These are phyloP conservation scores for Torymus tubicola DNA, from an alignment of 2,888 invertebrate species.

Conservation along the genomic window DNA sequence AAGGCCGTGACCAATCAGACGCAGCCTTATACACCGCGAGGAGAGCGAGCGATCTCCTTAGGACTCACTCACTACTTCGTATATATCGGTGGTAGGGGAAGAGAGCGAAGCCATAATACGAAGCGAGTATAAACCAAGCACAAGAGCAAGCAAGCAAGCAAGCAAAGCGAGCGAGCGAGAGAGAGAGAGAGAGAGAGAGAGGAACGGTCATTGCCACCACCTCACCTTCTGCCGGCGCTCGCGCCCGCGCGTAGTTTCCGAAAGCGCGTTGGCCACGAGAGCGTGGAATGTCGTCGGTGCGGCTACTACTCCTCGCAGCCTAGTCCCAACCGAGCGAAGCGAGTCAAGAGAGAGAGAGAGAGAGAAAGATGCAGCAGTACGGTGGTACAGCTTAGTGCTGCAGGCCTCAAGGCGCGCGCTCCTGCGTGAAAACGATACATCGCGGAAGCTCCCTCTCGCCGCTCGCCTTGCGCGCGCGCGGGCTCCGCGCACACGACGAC, in stretches of 20 bases:
- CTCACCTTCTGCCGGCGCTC: constrained; percentile 60
- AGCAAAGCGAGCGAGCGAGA: background rate
- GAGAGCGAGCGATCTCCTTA: too few relatives aligned
- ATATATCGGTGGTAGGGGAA: too few relatives aligned
- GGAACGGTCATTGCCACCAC: constrained; percentile 77
- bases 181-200: constrained; percentile 43
- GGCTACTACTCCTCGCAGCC: constrained; percentile 41
- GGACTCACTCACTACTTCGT: too few relatives aligned
- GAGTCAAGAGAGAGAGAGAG: background rate
- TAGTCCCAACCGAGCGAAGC: background rate
- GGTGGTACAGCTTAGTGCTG: background rate
- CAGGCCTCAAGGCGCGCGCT: too few relatives aligned
- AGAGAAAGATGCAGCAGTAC: constrained; percentile 11
- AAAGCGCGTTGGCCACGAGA: constrained; percentile 51
- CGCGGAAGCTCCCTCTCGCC: too few relatives aligned
- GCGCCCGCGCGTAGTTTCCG: constrained; percentile 48
- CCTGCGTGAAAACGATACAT: too few relatives aligned
- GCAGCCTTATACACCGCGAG: too few relatives aligned
- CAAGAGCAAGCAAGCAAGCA: background rate
- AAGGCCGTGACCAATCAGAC: background rate
- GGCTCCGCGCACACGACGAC: too few relatives aligned
- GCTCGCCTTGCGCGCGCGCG: too few relatives aligned
- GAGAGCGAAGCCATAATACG: too few relatives aligned
- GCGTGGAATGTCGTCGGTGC: constrained; percentile 64
- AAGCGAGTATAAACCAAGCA: background rate